Base-by-base conservation (phyloP, 2,888 invertebrate genomes). In the Harpalus rufipes region DNA sequence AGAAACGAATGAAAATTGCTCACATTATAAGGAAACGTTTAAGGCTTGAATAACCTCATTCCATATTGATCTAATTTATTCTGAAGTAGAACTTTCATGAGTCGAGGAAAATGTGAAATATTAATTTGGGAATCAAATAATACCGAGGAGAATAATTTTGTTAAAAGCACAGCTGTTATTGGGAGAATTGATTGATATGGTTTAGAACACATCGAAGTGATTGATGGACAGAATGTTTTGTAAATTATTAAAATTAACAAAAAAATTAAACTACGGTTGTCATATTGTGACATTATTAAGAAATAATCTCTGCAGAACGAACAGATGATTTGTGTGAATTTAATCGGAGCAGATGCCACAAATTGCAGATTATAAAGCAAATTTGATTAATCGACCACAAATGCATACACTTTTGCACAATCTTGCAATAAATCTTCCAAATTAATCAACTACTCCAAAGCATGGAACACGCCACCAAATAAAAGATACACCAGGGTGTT, bases 321-420 rank as follows among this genome's bases (percentile, higher is more conserved):
- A 8, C 10, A 10, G 10, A 51, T 51, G 44, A 51, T 12, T 51
- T 61, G 59, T 18, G 59, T 8, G 21, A 63, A 21, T 63, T 63
- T 63, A 21, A 63, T 25, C 63, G 16, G 1, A 63, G 21, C 21
- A 63, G 21, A 63, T 63, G 12, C 63, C 21, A 63, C 68, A 10
- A 68, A 68, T 68, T 68, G 14, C 68, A 39, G n/a, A 59, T 59
- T 59, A 59, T 18, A 59, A 39, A 39, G 32, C 39, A 68, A 39
- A 68, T 39, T 68, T 68, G 68, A 68, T 68, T 68, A 68, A 68
- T 68, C 68, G 68, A 39, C 68, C 14, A 68, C n/a, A 68, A 68
- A 39, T 68, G 68, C 32, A 68, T 68, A 68, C 68, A 68, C 68
- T 68, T 32, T 68, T 68, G 10, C 63, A 25, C n/a, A 68, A 10